Base-by-base conservation (phyloP, 2,888 invertebrate genomes). In the Escarpia spicata region DNA sequence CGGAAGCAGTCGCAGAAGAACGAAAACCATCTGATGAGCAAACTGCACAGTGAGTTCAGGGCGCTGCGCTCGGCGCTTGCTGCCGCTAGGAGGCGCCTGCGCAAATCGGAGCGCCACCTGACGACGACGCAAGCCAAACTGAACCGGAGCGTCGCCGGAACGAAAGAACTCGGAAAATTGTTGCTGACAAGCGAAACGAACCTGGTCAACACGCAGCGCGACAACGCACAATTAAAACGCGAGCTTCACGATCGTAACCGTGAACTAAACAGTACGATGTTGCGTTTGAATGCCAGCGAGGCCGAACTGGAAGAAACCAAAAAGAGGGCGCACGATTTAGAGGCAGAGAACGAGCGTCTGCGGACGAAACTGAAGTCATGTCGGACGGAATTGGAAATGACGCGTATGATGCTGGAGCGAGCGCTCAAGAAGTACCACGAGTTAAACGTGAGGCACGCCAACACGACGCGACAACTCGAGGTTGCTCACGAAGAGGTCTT, bases 11-110 rank as follows among this genome's bases (percentile, higher is more conserved):
- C 52, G 43, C 44, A 90, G 12, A 91, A 93, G 6, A 90, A 90
- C 12, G 94, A 94, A 92, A 93, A 93, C 91, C 37, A 52, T n/a
- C 45, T 94, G 43, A 92, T 94, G 45, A 93, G 93, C 92, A 45
- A 92, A 58, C 75, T 94, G 2, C 93, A 94, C 91, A 60, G 75
- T 15, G 92, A 93, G 91, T 94, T 94, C 92, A 43, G 92, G n/a
- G 90, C 44, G 3, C 92, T 94, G 8, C 92, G 94, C 19, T 31
- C 43, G 37, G 92, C 93, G 9, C 43, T 94, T 2, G 60, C 91
- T 0, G 31, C 43, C 19, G 60, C 90, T 37, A 45, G 93, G 89
- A 15, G 58, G 31, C 45, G 92, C 43, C 15, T 93, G 45, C 92
- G 92, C 6, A 90, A 90, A 26, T 52, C 58, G 43, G 93, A 93